These are phyloP conservation scores for Crenuchus spilurus DNA, from an alignment of 2,797 vertebrate genomes.

Conservation along the genomic window DNA sequence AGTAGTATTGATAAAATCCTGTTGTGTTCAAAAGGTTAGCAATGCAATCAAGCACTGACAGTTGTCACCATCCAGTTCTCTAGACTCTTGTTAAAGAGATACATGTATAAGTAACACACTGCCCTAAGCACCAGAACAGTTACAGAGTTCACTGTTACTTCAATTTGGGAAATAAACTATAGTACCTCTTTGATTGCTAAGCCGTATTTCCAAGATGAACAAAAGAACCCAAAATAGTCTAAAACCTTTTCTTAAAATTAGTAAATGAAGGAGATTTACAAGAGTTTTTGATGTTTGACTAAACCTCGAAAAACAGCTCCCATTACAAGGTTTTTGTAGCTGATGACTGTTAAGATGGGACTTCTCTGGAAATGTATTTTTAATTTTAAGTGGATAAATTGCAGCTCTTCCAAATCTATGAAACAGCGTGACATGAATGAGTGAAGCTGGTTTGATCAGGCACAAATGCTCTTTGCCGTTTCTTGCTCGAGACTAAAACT, in stretches of 20 bases:
- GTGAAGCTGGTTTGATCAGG: constrained; percentile 17
- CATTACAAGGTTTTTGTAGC: neutral
- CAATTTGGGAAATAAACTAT: neutral
- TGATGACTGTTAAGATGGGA: neutral
- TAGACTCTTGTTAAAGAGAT: neutral
- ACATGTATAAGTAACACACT: neutral
- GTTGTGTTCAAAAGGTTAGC: neutral
- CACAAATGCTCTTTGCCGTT: constrained; percentile 26
- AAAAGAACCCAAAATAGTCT: neutral
- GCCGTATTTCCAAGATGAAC: too few relatives aligned
- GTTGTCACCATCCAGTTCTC: neutral
- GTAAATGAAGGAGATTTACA: neutral
- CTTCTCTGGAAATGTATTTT: constrained; percentile 35
- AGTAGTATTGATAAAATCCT: neutral
- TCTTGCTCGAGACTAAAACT: constrained; percentile 1
- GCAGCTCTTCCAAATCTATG: constrained; percentile 34
- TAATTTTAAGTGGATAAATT: neutral
- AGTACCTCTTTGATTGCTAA: too few relatives aligned
- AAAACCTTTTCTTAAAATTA: neutral
- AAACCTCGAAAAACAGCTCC: neutral
- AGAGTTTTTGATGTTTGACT: neutral
- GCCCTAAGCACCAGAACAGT: too few relatives aligned
- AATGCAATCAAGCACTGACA: neutral
- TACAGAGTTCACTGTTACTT: neutral
- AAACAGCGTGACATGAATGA: constrained; percentile 22